Evolutionary conservation across 1,140 invertebrate genomes (phyloP).

Genomic region (Drosophila varians): DNA sequence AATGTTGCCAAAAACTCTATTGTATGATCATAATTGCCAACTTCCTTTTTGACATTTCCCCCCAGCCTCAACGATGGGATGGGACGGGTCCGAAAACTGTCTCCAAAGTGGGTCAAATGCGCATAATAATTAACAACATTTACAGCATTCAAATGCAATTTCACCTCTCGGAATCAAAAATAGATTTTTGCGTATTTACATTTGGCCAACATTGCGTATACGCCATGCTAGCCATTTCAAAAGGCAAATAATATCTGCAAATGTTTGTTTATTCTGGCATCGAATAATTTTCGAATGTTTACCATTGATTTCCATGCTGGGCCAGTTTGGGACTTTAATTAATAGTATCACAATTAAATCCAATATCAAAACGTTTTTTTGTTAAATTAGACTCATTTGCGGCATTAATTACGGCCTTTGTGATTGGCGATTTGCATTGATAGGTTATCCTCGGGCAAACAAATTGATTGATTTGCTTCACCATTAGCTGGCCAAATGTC

Average conservation of each 20-base stretch:
- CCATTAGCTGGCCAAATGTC: not conserved
- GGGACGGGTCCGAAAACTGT: not conserved
- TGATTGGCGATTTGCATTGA: slow-evolving; percentile 13
- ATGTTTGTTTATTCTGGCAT: slow-evolving; percentile 54
- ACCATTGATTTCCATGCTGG: slow-evolving; percentile 48
- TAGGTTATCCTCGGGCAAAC: slow-evolving; percentile 17
- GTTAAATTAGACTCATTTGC: slow-evolving; percentile 44
- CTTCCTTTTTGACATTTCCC: slow-evolving; percentile 35
- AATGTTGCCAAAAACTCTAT: slow-evolving; percentile 45
- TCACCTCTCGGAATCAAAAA: slow-evolving; percentile 18
- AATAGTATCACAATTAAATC: slow-evolving; percentile 55
- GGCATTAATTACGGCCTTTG: slow-evolving; percentile 30
- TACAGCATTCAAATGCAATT: slow-evolving; percentile 32
- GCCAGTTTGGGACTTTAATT: slow-evolving; percentile 31
- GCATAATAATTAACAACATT: slow-evolving; percentile 51
- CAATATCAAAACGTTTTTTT: slow-evolving; percentile 18
- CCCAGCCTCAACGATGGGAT: not conserved
- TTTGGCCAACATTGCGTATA: slow-evolving; percentile 48
- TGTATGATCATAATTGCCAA: slow-evolving; percentile 46
- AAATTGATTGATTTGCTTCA: slow-evolving; percentile 8
- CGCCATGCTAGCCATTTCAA: slow-evolving; percentile 42
- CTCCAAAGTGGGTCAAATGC: slow-evolving; percentile 31
- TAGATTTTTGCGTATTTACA: slow-evolving; percentile 28
- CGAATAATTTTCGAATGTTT: slow-evolving; percentile 34
- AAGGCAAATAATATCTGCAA: slow-evolving; percentile 47